Base-by-base conservation (phyloP, 2,113 vertebrate genomes). In the Actenoides lindsayi region DNA sequence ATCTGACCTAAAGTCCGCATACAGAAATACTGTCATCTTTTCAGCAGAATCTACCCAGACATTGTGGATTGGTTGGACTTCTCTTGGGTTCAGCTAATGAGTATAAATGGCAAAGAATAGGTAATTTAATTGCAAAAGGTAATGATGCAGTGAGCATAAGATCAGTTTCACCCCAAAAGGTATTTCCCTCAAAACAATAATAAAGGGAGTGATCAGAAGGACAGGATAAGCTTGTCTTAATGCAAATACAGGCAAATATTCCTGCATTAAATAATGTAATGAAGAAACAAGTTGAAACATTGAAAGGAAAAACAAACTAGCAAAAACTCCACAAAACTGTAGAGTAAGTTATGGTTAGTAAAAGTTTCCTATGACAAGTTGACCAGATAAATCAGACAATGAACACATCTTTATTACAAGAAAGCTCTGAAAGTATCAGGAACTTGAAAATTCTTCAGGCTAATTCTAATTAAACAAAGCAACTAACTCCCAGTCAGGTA, bases 51-150 rank as follows among this genome's bases (percentile, higher is more conserved):
- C 88, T 69, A n/a, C 17, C 18, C 44, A 68, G 56, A 85, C 64
- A 60, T 90, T 64, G 5, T 5, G 15, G 57, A 88, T 41, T 92
- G 74, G 41, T 5, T 89, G 83, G 65, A 53, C 59, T 71, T 89
- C 94, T 93, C 88, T 39, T 20, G 81, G 70, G 88, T 83, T 90
- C 88, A 76, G 37, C 89, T 97, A 97, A 98, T 88, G 96, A 97
- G 96, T 97, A 97, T 84, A 97, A 97, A 98, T 93, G 84, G 90
- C 89, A 94, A 81, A 94, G 93, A 96, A 91, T 41, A 92, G 90
- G 51, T 89, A 71, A 96, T 94, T 96, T 98, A 98, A 98, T 97
- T 97, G 96, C 84, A 89, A 96, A 96, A 97, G 94, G 95, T 96
- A 97, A 97, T 87, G 96, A 97, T 96, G 97, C 97, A 96, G 94